phyloP scores from a whole-genome alignment of 2,113 vertebrate genomes.

The Noctilio leporinus region DNA sequence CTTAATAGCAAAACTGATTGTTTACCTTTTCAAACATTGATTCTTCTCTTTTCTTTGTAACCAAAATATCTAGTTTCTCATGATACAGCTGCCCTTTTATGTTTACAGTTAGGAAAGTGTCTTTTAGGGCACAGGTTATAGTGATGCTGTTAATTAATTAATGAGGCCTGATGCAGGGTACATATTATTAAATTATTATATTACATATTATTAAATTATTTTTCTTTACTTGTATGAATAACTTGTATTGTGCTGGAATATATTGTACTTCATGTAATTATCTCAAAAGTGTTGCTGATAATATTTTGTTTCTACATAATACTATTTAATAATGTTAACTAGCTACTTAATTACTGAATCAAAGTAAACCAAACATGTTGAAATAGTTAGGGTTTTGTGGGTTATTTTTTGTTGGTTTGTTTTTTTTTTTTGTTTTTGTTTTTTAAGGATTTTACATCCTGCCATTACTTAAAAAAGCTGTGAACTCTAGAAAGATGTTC shows the following conservation, averaged over 20 bases:
- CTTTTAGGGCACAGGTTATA: neutral
- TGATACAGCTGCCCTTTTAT: no score
- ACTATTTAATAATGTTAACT: neutral
- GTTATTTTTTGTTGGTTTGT: no score
- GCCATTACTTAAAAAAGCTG: neutral
- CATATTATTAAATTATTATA: neutral
- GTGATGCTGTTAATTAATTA: neutral
- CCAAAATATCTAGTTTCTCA: neutral
- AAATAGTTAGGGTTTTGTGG: neutral
- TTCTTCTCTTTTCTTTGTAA: neutral
- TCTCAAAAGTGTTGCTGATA: neutral
- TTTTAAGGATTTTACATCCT: neutral
- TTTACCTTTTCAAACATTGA: neutral
- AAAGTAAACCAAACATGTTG: neutral
- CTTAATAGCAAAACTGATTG: neutral
- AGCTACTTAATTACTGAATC: neutral
- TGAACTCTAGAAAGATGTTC: neutral
- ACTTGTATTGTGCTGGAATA: neutral
- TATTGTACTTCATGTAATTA: neutral
- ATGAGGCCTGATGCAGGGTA: neutral
- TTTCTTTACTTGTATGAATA: neutral
- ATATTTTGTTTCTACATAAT: neutral
- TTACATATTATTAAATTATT: neutral
- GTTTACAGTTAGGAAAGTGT: neutral
- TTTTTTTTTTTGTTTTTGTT: no score